Base-by-base conservation (phyloP, 2,113 vertebrate genomes). In the Henicopernis longicauda region DNA sequence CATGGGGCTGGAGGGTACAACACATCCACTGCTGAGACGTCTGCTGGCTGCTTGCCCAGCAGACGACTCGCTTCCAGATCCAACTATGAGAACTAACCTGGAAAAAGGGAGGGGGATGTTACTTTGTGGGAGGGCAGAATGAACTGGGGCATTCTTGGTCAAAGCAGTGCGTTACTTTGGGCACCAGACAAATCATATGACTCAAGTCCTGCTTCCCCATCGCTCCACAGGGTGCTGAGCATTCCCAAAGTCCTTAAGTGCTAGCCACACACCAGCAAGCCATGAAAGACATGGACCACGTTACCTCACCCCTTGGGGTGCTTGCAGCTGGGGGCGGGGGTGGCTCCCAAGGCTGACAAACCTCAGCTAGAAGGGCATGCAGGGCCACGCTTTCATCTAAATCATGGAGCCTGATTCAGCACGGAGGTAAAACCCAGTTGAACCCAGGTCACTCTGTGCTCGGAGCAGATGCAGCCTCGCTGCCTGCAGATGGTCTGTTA, bases 11-110 rank as follows among this genome's bases (percentile, higher is more conserved):
- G 8, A 79, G 36, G 50, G 40, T 62, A 66, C 38, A 34, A 71
- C 49, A 78, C 19, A 66, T 8, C 57, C 7, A 1, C 34, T 27
- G 59, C 62, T 27, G 42, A 76, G 76, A 49, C 0, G 0, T 6
- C 63, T 42, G 19, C 71, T 69, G 80, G 74, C 83, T 58, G 59
- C 78, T 13, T 47, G 52, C 58, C 84, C 5, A 6, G 54, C 40
- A 74, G 7, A 50, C 36, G 11, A 52, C 42, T n/a, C 0, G 0
- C 23, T 27, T 31, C 87, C 78, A 92, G 32, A 71, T 12, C 52
- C 2, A 1, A 47, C 20, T 0, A 45, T 8, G 32, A 42, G 49
- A 87, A 54, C 3, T 4, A 40, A 19, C 55, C 31, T 0, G 0
- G 47, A n/a, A 54, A 90, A 93, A 11, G 11, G 10, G 36, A 69